Conservation (phyloP, 2,797 vertebrate species). For the Spinibarbus caldwelli region DNA sequence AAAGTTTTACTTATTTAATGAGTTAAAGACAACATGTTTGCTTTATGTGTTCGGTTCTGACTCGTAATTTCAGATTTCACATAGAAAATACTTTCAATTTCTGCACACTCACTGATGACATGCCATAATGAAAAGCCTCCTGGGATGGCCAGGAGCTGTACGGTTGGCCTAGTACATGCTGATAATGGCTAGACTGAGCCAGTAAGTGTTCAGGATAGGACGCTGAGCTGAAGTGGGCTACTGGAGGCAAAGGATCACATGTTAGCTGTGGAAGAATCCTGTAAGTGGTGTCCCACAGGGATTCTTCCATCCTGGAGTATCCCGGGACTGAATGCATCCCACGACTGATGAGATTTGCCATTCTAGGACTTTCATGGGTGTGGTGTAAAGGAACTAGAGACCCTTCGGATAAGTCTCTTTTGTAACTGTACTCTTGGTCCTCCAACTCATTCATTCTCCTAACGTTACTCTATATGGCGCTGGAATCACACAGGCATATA, state of each 20-base stretch:
- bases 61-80: neutral
- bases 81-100: neutral
- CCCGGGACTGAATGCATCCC: neutral
- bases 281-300: constrained; percentile 43
- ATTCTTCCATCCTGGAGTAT: constrained; percentile 32
- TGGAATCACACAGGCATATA: neutral
- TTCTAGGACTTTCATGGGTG: constrained; percentile 25
- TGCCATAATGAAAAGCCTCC: constrained; percentile 56
- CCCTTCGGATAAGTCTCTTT: neutral
- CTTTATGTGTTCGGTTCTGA: neutral
- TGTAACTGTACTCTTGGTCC: constrained; percentile 16
- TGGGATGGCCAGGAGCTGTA: constrained; percentile 58
- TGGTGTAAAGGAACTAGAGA: neutral
- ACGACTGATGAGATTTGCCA: constrained; percentile 16
- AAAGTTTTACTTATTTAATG: neutral
- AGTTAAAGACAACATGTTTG: neutral
- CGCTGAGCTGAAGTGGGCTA: constrained; percentile 42
- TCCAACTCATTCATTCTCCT: neutral
- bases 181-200: constrained; percentile 54
- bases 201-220: constrained; percentile 52
- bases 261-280: constrained; percentile 25
- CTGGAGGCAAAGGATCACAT: constrained; percentile 45
- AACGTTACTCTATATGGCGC: neutral
- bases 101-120: constrained; percentile 63
- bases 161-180: constrained; percentile 34